These are phyloP conservation scores for Bellardia bayeri DNA, from an alignment of 2,888 invertebrate genomes.

Conservation along the genomic window DNA sequence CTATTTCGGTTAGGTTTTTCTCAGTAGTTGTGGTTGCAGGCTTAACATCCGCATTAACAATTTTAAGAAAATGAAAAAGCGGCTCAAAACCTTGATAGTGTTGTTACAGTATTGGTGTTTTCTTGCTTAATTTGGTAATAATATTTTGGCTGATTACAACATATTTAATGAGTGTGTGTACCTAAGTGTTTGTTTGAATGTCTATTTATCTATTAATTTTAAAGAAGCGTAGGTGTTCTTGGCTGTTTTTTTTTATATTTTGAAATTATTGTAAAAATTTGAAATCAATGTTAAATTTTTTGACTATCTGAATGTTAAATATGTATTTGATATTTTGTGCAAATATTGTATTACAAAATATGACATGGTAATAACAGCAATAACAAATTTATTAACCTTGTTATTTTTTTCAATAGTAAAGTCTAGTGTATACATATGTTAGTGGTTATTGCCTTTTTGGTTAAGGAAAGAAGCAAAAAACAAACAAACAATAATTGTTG, in stretches of 20 bases:
- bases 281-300: slow-evolving; percentile 48
- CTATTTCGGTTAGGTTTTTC: not conserved
- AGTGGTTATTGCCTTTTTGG: slow-evolving; percentile 60
- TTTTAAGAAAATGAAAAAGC: not conserved
- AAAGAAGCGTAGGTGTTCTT: slow-evolving; percentile 54
- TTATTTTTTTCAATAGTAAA: slow-evolving; percentile 3
- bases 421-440: slow-evolving; percentile 31
- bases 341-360: slow-evolving; percentile 25
- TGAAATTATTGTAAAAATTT: not conserved
- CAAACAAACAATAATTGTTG: slow-evolving; percentile 16
- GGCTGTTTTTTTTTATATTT: slow-evolving; percentile 7
- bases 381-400: slow-evolving; percentile 14
- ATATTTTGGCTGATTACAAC: slow-evolving; percentile 38
- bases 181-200: not conserved
- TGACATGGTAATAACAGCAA: not conserved
- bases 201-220: not conserved
- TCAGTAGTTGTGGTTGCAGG: not conserved
- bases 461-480: not conserved
- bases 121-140: slow-evolving; percentile 9
- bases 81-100: slow-evolving; percentile 46
- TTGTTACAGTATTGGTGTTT: slow-evolving; percentile 8
- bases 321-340: slow-evolving; percentile 26
- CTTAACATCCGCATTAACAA: slow-evolving; percentile 62
- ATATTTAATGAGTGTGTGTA: slow-evolving; percentile 26
- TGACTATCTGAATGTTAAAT: slow-evolving; percentile 23